Conservation (phyloP, 2,888 invertebrate species). For the Pelosia muscerda region DNA sequence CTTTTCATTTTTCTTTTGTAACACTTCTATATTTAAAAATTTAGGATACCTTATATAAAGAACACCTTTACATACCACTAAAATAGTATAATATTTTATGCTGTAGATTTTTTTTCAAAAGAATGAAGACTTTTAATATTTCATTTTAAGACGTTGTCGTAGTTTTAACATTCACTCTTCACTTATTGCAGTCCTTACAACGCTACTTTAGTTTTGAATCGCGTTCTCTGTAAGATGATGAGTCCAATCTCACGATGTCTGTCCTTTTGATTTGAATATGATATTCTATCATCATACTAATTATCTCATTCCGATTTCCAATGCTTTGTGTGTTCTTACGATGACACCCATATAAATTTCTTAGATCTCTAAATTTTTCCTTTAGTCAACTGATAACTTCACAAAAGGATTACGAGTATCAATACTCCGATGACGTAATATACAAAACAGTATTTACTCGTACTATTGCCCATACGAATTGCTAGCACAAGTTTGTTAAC, state of each 20-base stretch:
- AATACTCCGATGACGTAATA: too few species aligned
- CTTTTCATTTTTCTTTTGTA: too few species aligned
- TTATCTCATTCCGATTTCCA: too few species aligned
- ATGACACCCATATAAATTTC: neutral
- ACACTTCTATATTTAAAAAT: too few species aligned
- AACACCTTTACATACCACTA: too few species aligned
- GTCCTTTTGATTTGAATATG: neutral
- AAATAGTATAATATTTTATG: neutral
- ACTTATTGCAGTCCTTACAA: constrained; percentile 4
- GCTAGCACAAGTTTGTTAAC: too few species aligned
- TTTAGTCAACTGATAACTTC: neutral
- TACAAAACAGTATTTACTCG: too few species aligned
- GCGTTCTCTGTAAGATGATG: neutral
- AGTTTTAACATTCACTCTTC: neutral
- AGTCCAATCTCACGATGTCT: neutral
- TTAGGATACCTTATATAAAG: too few species aligned
- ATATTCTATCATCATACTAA: too few species aligned
- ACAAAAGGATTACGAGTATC: neutral
- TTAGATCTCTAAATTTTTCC: neutral
- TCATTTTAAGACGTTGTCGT: neutral
- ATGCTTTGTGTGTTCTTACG: neutral
- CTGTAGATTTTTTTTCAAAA: neutral
- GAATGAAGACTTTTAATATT: neutral
- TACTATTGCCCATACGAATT: too few species aligned
- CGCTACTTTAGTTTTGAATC: neutral